These are phyloP conservation scores for Spinus pinus DNA, from an alignment of 2,797 vertebrate genomes.

Conservation along the genomic window DNA sequence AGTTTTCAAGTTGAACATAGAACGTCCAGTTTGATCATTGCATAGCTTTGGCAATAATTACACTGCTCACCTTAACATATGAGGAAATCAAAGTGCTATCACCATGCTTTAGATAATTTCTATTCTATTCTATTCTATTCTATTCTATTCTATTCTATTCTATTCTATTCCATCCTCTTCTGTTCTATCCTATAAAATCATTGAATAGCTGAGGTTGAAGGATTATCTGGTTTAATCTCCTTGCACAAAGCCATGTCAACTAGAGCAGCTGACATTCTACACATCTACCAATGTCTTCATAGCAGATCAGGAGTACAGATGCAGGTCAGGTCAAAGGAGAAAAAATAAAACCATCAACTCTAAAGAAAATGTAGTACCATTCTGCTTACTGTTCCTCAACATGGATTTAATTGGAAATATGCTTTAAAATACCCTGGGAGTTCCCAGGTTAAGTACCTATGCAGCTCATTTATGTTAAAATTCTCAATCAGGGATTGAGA, in stretches of 20 bases:
- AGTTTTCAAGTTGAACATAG: conserved; percentile 77
- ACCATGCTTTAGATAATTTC: conserved; percentile 34
- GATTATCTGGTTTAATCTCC: not conserved
- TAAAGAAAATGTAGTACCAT: not conserved
- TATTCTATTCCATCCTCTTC: not conserved
- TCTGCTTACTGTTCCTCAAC: not conserved
- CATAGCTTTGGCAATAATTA: conserved; percentile 71
- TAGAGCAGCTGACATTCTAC: not conserved
- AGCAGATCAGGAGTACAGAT: not conserved
- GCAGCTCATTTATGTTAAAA: not conserved
- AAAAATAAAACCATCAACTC: not conserved
- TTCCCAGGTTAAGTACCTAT: not conserved
- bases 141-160: no score
- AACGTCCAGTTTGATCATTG: conserved; percentile 80
- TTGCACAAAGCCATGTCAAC: not conserved
- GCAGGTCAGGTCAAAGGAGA: not conserved
- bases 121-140: not conserved
- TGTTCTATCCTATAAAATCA: not conserved
- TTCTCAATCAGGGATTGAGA: not conserved
- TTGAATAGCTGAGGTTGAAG: not conserved
- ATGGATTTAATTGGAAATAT: not conserved
- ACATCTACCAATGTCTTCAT: not conserved
- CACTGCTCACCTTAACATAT: conserved; percentile 77
- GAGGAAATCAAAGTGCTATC: conserved; percentile 62
- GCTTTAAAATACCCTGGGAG: not conserved